Evolutionary conservation across 2,113 vertebrate genomes (phyloP).

Genomic region (Rynchops niger): DNA sequence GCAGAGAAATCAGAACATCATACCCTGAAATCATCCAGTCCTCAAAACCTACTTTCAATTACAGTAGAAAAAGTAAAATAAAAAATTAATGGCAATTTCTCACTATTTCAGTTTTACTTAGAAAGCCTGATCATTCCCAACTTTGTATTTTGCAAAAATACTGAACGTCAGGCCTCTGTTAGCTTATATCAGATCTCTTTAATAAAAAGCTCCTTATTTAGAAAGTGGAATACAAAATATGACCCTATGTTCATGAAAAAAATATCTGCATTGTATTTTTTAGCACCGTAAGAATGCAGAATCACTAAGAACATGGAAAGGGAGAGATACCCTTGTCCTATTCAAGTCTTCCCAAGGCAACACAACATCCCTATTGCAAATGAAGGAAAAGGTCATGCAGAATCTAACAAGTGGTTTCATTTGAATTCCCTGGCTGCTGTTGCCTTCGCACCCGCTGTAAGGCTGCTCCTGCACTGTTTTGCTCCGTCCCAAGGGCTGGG

Average conservation of each 20-base stretch:
- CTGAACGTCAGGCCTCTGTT: background rate
- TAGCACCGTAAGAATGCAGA: background rate
- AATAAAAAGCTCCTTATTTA: background rate
- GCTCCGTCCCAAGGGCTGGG: background rate
- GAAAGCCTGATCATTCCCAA: background rate
- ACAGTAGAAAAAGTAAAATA: background rate
- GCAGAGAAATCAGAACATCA: background rate
- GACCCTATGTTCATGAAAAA: background rate
- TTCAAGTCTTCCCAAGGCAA: background rate
- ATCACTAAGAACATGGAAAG: background rate
- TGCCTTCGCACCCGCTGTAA: background rate
- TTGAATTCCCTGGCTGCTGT: background rate
- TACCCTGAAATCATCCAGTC: background rate
- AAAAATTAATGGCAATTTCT: background rate
- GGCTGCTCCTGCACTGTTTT: background rate
- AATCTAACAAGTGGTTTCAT: conserved; percentile 21
- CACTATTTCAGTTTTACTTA: background rate
- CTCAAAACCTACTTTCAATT: background rate
- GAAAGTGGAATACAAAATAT: background rate
- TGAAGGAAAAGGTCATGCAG: conserved; percentile 38
- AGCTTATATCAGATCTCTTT: background rate
- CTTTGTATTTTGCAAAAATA: background rate
- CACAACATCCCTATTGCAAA: background rate
- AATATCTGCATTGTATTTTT: background rate
- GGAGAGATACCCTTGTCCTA: background rate